A percentile compares a stretch with the other conserved stretches of the same genome.
phyloP scores from a whole-genome alignment of 1,140 invertebrate species.

The Galendromus occidentalis region DNA sequence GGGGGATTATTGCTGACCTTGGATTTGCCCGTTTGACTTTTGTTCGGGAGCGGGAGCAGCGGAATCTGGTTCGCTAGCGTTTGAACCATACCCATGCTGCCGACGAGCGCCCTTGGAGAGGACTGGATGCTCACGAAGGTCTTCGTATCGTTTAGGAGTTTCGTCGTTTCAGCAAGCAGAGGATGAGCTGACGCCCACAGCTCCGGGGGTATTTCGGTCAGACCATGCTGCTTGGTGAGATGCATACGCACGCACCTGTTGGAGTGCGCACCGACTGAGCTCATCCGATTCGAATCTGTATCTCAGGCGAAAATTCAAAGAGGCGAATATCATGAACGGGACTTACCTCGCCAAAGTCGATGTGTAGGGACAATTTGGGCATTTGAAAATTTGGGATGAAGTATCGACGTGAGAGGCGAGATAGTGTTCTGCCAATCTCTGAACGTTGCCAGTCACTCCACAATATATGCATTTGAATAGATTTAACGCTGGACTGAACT shows the following conservation, averaged over 20 bases:
- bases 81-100: too few relatives aligned
- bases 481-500: slow-evolving; percentile 45
- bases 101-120: too few relatives aligned
- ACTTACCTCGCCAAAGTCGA: slow-evolving; percentile 31
- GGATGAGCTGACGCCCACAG: slow-evolving; percentile 42
- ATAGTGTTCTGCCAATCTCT: slow-evolving; percentile 60
- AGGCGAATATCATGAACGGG: too few relatives aligned
- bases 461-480: slow-evolving; percentile 52
- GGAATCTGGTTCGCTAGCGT: too few relatives aligned
- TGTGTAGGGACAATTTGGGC: slow-evolving; percentile 45
- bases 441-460: slow-evolving; percentile 52
- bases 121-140: slow-evolving; percentile 33
- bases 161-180: slow-evolving; percentile 48
- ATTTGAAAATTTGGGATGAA: slow-evolving; percentile 40
- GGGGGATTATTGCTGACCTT: too few relatives aligned
- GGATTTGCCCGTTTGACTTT: too few relatives aligned
- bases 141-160: slow-evolving; percentile 44
- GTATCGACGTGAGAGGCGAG: slow-evolving; percentile 50
- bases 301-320: too few relatives aligned
- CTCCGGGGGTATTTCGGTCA: slow-evolving; percentile 25
- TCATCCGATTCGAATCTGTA: too few relatives aligned
- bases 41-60: too few relatives aligned
- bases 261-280: too few relatives aligned
- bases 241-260: slow-evolving; percentile 49
- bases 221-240: slow-evolving; percentile 41